Evolutionary conservation across 2,888 invertebrate genomes (phyloP), one percentile per base, ranked within the genome.

Genomic region (Trissonchulus latispiculum): DNA sequence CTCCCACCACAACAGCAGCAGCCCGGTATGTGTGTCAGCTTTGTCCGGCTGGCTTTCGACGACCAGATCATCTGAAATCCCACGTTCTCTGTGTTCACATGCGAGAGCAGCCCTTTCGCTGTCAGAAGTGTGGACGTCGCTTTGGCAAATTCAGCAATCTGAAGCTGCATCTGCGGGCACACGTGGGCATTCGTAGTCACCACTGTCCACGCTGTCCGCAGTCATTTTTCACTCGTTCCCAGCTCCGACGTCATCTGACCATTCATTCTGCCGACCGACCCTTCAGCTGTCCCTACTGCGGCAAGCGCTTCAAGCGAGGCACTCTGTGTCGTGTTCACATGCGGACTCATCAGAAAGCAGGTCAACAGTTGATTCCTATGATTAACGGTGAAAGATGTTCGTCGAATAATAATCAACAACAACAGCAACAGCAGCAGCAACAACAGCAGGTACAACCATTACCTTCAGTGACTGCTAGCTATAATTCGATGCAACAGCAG

Each of bases 171-270:
- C 77, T 83, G 61, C 76, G 84, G 36, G 82, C 83, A 48, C 84
- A 84, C 74, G 83, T 83, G 75, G 82, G 82, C 33, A 82, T 83
- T 76, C 82, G 82, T 71, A 82, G 82, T 18, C 83, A 82, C 77
- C 78, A 81, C 71, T 84, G 84, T 76, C 67, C 78, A 61, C 77
- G 78, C 72, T 84, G 84, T 75, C 72, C 75, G 68, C 77, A 80
- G 37, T 78, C 80, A 1, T 84, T 84, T 79, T 81, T 83, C 31
- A 83, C 82, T 78, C 76, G 77, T 32, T 76, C 78, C 48, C 77
- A 33, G 61, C 78, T 83, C 33, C 83, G 82, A 74, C 78, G 83
- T 0, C 83, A 83, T 78, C 81, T 82, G 82, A 82, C 83, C 8
- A 83, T 82, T 2, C 84, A 84, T 67, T 32, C 66, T 68, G 8